Conservation (phyloP, 2,888 invertebrate genomes). For the Pseudococcus jackbeardsleyi region DNA sequence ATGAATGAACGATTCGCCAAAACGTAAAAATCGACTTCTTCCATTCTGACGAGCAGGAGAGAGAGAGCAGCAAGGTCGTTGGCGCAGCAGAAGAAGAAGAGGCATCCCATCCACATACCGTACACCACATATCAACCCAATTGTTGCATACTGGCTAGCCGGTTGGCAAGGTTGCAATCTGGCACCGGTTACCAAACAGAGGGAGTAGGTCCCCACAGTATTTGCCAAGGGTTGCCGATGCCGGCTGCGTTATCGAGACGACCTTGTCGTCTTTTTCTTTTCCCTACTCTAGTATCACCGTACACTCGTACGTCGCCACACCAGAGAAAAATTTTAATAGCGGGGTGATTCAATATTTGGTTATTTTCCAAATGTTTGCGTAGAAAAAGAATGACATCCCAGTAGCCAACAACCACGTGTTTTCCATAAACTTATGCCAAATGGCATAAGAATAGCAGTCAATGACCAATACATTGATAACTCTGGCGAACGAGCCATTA, state of each 20-base stretch:
- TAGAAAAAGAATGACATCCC: conserved; percentile 52
- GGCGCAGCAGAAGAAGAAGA: background rate
- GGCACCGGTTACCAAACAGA: conserved; percentile 60
- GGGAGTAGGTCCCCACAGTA: conserved; percentile 57
- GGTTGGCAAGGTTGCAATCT: conserved; percentile 61
- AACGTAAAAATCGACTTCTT: background rate
- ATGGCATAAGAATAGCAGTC: conserved; percentile 60
- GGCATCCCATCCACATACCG: background rate
- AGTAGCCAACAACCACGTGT: conserved; percentile 61
- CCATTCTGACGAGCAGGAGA: background rate
- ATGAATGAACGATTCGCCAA: too few relatives aligned
- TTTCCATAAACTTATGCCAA: conserved; percentile 63
- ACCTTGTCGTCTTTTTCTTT: conserved; percentile 29
- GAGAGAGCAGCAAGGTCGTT: conserved; percentile 54
- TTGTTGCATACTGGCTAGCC: conserved; percentile 61
- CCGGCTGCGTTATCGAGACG: conserved; percentile 28
- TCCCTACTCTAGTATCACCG: background rate
- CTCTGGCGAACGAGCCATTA: conserved; percentile 33
- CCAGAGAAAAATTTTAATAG: conserved; percentile 52
- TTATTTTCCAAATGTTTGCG: conserved; percentile 59
- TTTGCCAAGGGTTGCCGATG: conserved; percentile 63
- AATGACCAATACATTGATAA: conserved; percentile 57
- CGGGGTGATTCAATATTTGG: conserved; percentile 59
- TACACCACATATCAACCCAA: conserved; percentile 59
- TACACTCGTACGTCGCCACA: background rate